phyloP scores from a whole-genome alignment of 2,888 invertebrate genomes.

The Trissonchulus latispiculum region DNA sequence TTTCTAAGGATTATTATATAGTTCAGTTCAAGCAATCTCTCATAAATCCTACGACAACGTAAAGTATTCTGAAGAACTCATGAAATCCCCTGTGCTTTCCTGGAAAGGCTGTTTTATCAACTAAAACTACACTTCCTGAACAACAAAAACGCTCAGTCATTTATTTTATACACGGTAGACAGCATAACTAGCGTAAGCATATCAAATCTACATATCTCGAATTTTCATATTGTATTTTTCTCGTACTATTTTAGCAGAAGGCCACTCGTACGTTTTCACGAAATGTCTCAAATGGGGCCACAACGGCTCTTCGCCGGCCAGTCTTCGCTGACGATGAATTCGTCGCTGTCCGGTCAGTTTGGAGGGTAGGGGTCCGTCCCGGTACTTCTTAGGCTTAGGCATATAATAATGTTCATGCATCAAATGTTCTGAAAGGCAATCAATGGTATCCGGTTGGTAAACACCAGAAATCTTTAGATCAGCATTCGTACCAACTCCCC shows the following conservation, averaged over 20 bases:
- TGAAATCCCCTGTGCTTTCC: too few species aligned
- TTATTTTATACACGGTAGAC: too few species aligned
- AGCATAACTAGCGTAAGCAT: too few species aligned
- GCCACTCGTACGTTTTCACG: neutral
- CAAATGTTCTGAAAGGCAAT: constrained; percentile 33
- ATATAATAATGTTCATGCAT: constrained; percentile 28
- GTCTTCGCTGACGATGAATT: neutral
- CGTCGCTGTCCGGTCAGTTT: neutral
- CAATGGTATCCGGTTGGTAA: constrained; percentile 34
- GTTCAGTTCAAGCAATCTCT: too few species aligned
- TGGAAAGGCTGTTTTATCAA: too few species aligned
- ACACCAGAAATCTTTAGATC: constrained; percentile 25
- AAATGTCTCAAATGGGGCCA: neutral
- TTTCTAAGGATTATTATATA: too few species aligned
- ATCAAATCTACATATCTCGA: too few species aligned
- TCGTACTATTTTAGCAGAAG: neutral
- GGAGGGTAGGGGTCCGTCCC: neutral
- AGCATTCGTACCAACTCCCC: neutral
- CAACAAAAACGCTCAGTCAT: too few species aligned
- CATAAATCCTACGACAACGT: too few species aligned
- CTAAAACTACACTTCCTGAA: too few species aligned
- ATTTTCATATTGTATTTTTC: too few species aligned
- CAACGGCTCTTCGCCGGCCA: neutral
- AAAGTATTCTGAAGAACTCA: too few species aligned
- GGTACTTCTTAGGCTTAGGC: neutral